phyloP scores from a whole-genome alignment of 2,113 vertebrate genomes.

The Meriones unguiculatus region DNA sequence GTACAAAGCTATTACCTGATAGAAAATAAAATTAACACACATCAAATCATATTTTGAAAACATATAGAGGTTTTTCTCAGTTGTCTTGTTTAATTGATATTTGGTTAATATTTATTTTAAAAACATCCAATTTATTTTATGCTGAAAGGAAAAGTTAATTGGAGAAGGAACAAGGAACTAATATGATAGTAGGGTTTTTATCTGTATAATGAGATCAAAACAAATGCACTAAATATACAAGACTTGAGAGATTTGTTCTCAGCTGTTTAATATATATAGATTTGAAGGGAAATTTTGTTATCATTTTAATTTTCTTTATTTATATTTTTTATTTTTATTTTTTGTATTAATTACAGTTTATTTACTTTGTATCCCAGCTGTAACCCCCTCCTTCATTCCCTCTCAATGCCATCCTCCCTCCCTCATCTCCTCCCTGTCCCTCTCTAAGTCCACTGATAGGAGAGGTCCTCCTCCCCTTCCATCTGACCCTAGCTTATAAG shows the following conservation, averaged over 20 bases:
- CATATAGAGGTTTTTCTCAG: not conserved
- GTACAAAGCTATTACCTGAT: not conserved
- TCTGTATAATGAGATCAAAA: not conserved
- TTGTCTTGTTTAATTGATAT: not conserved
- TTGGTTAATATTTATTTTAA: not conserved
- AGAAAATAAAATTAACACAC: conserved; percentile 18
- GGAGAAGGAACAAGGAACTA: not conserved
- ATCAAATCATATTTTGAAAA: not conserved
- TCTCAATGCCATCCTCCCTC: too few relatives aligned
- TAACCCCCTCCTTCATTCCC: too few relatives aligned
- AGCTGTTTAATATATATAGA: not conserved
- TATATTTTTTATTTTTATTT: too few relatives aligned
- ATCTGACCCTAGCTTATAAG: too few relatives aligned
- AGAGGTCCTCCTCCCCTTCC: too few relatives aligned
- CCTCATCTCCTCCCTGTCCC: too few relatives aligned
- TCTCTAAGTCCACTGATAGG: too few relatives aligned
- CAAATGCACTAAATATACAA: not conserved
- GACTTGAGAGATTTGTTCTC: not conserved
- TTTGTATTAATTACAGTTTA: too few relatives aligned
- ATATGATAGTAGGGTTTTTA: not conserved
- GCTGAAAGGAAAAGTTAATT: not conserved
- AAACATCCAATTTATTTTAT: conserved; percentile 21
- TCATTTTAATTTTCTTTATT: too few relatives aligned
- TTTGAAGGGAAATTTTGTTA: not conserved
- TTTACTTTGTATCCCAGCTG: too few relatives aligned